phyloP scores from a whole-genome alignment of 2,797 vertebrate species.

The Phataginus tetradactyla region DNA sequence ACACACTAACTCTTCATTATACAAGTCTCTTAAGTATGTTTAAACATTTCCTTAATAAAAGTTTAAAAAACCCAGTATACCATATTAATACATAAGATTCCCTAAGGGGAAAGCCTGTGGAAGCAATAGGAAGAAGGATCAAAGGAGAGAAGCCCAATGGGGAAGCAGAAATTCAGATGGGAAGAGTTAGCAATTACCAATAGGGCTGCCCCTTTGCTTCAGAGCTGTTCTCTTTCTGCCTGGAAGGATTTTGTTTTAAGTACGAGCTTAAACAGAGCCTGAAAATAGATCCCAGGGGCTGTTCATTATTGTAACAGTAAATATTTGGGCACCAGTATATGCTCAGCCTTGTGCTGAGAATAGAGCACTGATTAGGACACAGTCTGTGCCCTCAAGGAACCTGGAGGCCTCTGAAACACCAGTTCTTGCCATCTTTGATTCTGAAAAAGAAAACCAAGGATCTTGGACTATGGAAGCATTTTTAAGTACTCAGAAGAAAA shows the following conservation, averaged over 20 bases:
- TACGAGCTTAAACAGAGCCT: not conserved
- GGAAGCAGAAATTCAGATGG: not conserved
- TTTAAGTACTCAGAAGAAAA: not conserved
- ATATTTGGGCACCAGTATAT: not conserved
- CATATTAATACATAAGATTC: conserved; percentile 41
- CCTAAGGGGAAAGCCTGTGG: not conserved
- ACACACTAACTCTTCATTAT: not conserved
- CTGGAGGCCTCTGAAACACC: not conserved
- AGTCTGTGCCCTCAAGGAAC: not conserved
- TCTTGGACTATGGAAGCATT: not conserved
- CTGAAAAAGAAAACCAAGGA: not conserved
- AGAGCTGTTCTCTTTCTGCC: not conserved
- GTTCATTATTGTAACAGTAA: not conserved
- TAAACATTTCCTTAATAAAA: not conserved
- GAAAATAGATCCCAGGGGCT: not conserved
- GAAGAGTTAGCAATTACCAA: not conserved
- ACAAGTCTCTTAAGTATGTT: not conserved
- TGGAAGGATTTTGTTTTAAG: not conserved
- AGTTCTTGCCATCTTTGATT: not conserved
- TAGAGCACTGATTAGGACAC: not conserved
- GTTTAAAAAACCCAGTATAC: not conserved
- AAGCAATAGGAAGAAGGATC: not conserved
- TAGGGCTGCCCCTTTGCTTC: not conserved
- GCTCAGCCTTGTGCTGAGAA: not conserved
- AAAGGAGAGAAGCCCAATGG: not conserved